Percentiles rank a stretch among this genome's conserved stretches.
phyloP scores from a whole-genome alignment of 2,888 invertebrate species.

The Hydropsyche betteni region DNA sequence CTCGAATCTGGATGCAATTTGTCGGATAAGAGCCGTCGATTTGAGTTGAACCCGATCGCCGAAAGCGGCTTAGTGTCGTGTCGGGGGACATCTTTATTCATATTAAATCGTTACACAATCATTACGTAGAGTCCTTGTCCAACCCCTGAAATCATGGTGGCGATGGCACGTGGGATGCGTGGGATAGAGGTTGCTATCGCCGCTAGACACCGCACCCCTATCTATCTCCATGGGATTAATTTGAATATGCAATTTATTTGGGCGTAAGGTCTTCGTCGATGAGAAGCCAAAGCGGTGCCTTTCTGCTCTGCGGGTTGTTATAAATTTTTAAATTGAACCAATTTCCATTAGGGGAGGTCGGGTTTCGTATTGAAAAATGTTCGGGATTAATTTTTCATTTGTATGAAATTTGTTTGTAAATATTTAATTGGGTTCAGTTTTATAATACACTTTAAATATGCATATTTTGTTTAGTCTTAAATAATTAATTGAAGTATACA shows the following conservation, averaged over 20 bases:
- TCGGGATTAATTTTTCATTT: no score
- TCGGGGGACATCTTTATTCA: constrained; percentile 49
- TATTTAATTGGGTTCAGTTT: no score
- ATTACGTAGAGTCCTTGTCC: constrained; percentile 44
- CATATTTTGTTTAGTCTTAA: no score
- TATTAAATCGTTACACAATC: constrained; percentile 46
- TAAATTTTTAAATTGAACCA: background rate
- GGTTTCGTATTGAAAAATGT: no score
- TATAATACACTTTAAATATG: no score
- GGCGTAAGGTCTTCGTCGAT: constrained; percentile 17
- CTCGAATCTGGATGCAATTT: constrained; percentile 17
- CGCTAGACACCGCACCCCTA: constrained; percentile 15
- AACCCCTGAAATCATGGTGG: background rate
- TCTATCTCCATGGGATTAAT: constrained; percentile 44
- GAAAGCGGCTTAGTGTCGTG: constrained; percentile 48
- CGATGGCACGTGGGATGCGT: background rate
- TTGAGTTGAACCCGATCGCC: constrained; percentile 12
- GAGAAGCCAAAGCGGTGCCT: background rate
- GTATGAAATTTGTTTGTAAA: no score
- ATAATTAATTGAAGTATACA: no score
- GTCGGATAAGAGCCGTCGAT: constrained; percentile 26
- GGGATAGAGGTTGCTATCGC: constrained; percentile 1
- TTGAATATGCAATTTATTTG: constrained; percentile 49
- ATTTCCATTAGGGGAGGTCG: no score
- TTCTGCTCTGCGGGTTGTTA: background rate